Evolutionary conservation across 2,113 vertebrate genomes (phyloP), one percentile per base, ranked within the genome.

Genomic region (Paradoxurus hermaphroditus): DNA sequence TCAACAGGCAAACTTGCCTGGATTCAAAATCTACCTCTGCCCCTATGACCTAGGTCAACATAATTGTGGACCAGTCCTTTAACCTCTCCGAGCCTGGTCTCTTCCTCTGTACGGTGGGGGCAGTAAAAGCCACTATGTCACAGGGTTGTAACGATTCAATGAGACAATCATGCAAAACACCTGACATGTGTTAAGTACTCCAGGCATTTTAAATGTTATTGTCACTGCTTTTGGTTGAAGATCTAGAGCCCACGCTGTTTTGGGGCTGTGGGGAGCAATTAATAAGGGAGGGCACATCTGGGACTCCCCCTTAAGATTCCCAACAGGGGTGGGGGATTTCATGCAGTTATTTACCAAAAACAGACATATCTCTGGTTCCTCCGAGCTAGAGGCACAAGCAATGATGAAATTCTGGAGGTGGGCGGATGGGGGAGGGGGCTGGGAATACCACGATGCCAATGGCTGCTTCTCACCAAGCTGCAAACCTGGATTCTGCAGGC

Each of bases 401-500:
- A 36, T 95, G 93, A 96, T 92, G 93, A 98, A 97, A 96, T 94
- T 78, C 92, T 96, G 82, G 94, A 92, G 87, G 77, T 96, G 84
- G 88, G 94, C 0, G n/a, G 96, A 81, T n/a, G 63, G 51, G 77
- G 68, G 27, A 63, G 9, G 86, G 27, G 87, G 41, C 36, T 77
- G 25, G 87, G 41, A 82, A 95, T 77, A 79, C 73, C 7, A 5
- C 46, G 29, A 95, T 7, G 9, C 39, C 49, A 81, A 13, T 4
- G 51, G 41, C 75, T 81, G 41, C 62, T 87, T 27, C 56, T 81
- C 49, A 56, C 73, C 31, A 82, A 87, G 93, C 36, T 95, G n/a
- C 70, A 95, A 92, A 90, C 41, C 39, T 83, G 62, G 44, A 70
- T 44, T 90, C 70, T 15, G 31, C 2, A 77, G 27, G 46, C 34